These are phyloP conservation scores for Prunella fulvescens DNA, from an alignment of 2,113 vertebrate species.

Conservation along the genomic window DNA sequence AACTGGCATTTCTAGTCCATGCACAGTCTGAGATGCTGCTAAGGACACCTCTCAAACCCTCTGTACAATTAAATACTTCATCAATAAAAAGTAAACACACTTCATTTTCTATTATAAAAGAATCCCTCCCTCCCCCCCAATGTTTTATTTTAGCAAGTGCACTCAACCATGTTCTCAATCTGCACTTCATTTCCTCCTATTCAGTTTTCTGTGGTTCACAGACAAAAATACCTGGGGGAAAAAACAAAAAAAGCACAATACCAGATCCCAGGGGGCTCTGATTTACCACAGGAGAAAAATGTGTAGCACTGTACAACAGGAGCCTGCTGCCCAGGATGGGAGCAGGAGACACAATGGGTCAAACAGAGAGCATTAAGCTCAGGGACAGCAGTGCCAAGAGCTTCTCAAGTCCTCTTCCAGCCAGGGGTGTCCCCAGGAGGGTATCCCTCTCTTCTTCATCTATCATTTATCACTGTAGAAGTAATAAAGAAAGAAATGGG, in stretches of 20 bases:
- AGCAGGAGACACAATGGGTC: neutral
- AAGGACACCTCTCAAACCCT: neutral
- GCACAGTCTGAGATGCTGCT: neutral
- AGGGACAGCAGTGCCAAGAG: neutral
- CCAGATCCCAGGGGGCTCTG: constrained; percentile 48
- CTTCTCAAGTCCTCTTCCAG: neutral
- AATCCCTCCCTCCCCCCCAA: neutral
- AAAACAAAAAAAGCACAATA: constrained; percentile 43
- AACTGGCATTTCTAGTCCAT: neutral
- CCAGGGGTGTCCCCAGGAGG: neutral
- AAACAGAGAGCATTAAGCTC: neutral
- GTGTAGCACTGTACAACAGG: neutral
- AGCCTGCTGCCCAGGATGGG: neutral
- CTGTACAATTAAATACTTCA: constrained; percentile 53
- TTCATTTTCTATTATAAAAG: constrained; percentile 63
- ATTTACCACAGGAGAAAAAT: constrained; percentile 57
- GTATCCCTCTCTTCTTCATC: neutral
- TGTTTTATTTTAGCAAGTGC: constrained; percentile 70
- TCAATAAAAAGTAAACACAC: constrained; percentile 61
- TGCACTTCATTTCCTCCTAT: constrained; percentile 72
- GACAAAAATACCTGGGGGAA: constrained; percentile 70
- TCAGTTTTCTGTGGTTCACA: constrained; percentile 65
- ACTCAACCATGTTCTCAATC: constrained; percentile 67
- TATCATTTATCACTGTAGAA: neutral
- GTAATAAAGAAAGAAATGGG: neutral